Base-by-base conservation (phyloP, 2,888 invertebrate species). In the Agapostemon virescens region DNA sequence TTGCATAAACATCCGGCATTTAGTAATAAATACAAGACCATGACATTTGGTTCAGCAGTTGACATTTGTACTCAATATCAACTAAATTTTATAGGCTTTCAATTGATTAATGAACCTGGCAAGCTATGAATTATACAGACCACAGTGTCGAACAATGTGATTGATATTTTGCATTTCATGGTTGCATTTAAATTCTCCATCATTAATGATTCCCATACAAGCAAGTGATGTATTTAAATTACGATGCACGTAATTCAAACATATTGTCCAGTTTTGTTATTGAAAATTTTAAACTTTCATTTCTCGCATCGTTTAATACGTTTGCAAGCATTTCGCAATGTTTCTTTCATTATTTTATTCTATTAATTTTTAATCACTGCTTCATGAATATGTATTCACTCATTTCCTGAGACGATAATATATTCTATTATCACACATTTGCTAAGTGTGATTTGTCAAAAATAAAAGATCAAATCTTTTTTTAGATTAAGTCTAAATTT, bases 131-230 rank as follows among this genome's bases (percentile, higher is more conserved):
- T 55, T 55, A 26, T 55, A 55, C 15, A 15, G 26, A 17, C 55
- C 26, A 26, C 17, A 55, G 2, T 26, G 55, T 26, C 15, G 55
- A 26, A 7, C 26, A 30, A 26, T 30, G 15, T 55, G 30, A 55
- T 55, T 55, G 55, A 55, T 55, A 55, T 26, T 55, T 55, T 17
- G 55, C 17, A 17, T 26, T 17, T 17, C 55, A 55, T 26, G 15
- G 55, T 55, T 55, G 17, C 55, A 30, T 30, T 26, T 26, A 26
- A 26, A 26, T 55, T 55, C 55, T 17, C 26, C 26, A 6, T 26
- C 55, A 55, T 55, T 55, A 55, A 55, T 30, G 55, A 55, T 55
- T 55, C 55, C 55, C 1, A 55, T 55, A 30, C 55, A 15, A 17
- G 55, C 55, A 17, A 17, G 55, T 26, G 26, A 55, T 26, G 55